These are phyloP conservation scores for Heliangelus exortis DNA, from an alignment of 2,797 vertebrate genomes.

Conservation along the genomic window DNA sequence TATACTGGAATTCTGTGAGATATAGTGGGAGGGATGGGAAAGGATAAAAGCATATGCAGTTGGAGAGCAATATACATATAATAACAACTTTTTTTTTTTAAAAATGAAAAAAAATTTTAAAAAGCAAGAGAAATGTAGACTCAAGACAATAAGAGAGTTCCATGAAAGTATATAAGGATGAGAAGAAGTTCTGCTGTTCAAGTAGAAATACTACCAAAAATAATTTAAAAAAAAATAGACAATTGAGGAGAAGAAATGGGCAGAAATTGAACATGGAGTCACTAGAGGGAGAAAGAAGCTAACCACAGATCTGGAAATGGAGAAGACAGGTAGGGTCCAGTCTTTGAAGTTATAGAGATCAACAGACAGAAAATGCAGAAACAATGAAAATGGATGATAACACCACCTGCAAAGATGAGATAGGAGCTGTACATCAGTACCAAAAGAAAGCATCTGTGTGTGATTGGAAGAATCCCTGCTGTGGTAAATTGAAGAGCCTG, in stretches of 20 bases:
- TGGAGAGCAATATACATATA: background rate
- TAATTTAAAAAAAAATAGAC: background rate
- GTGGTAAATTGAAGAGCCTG: background rate
- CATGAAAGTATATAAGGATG: background rate
- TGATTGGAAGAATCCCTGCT: background rate
- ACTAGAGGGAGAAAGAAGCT: background rate
- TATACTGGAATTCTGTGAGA: background rate
- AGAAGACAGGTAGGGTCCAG: background rate
- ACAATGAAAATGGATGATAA: background rate
- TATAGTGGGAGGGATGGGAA: background rate
- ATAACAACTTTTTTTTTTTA: background rate
- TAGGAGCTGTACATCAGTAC: background rate
- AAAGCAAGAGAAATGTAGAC: background rate
- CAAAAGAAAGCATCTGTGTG: background rate
- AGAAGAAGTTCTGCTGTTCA: background rate
- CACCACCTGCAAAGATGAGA: background rate
- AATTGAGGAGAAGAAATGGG: background rate
- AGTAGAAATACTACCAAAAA: background rate
- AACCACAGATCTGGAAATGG: background rate
- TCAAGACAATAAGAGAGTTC: background rate
- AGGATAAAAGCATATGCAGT: background rate
- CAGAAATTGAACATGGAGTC: background rate
- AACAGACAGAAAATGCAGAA: background rate
- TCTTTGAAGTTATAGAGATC: background rate
- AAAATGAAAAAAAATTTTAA: too few relatives aligned